Evolutionary conservation across 2,888 invertebrate genomes (phyloP).

Genomic region (Prosopocoilus inquinatus): DNA sequence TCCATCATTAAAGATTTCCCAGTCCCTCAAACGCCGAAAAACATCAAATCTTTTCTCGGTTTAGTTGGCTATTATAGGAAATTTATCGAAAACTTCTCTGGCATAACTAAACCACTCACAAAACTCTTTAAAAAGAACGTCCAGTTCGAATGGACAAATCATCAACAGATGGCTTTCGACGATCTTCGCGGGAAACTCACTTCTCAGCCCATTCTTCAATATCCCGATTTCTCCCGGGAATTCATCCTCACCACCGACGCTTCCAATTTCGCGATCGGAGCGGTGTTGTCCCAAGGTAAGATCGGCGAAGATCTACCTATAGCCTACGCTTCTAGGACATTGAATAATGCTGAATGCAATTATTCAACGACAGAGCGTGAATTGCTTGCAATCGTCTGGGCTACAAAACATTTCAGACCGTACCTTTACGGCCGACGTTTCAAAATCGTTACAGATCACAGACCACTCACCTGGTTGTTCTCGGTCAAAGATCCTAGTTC

Average conservation of each 20-base stretch:
- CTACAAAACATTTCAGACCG: conserved; percentile 40
- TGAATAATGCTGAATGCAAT: conserved; percentile 40
- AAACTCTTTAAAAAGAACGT: conserved; percentile 14
- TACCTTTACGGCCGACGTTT: conserved; percentile 34
- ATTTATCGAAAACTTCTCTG: conserved; percentile 35
- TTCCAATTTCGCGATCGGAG: conserved; percentile 34
- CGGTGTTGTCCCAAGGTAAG: conserved; percentile 35
- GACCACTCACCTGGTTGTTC: conserved; percentile 40
- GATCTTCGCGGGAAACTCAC: conserved; percentile 9
- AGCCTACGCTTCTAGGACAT: conserved; percentile 39
- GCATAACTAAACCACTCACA: conserved; percentile 18
- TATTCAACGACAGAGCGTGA: conserved; percentile 44
- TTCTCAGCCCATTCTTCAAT: conserved; percentile 24
- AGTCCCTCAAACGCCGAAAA: conserved; percentile 20
- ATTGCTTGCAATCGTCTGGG: conserved; percentile 42
- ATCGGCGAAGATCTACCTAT: conserved; percentile 37
- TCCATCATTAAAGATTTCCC: conserved; percentile 26
- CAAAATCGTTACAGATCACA: no score
- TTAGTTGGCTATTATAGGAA: conserved; percentile 38
- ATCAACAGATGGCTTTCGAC: not conserved
- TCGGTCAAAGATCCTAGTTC: conserved; percentile 37
- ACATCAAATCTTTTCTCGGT: conserved; percentile 34
- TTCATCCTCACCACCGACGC: conserved; percentile 42
- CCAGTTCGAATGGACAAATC: conserved; percentile 1
- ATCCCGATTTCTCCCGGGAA: conserved; percentile 27